Conservation (phyloP, 2,113 vertebrate species). For the Cervus canadensis region DNA sequence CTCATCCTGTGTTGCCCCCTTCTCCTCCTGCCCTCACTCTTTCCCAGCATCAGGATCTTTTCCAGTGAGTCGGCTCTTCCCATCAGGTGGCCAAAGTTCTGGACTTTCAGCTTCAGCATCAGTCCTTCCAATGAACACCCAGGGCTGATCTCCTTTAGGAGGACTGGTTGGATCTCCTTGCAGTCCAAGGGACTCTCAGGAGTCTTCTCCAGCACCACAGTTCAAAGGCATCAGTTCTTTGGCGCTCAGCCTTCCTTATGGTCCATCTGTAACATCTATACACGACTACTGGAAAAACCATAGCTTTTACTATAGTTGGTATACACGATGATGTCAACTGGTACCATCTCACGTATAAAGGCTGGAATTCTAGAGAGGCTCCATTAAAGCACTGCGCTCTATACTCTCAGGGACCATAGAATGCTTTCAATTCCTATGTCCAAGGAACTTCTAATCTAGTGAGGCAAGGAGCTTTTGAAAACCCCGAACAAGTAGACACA, state of each 20-base stretch:
- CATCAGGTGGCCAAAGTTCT: not conserved
- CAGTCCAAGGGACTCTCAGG: not conserved
- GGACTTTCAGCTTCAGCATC: not conserved
- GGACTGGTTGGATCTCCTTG: not conserved
- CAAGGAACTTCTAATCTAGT: not conserved
- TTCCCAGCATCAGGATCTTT: not conserved
- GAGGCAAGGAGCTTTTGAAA: not conserved
- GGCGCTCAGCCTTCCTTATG: not conserved
- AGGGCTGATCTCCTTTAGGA: not conserved
- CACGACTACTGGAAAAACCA: accelerated
- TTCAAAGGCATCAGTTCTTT: not conserved
- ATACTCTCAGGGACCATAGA: too few species aligned
- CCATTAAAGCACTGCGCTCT: accelerated
- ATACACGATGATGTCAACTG: accelerated
- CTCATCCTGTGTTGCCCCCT: not conserved
- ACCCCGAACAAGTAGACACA: not conserved
- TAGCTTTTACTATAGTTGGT: not conserved
- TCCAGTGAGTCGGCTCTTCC: accelerated
- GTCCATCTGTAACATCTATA: accelerated
- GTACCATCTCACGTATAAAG: accelerated
- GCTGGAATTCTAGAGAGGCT: accelerated
- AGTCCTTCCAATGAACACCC: not conserved
- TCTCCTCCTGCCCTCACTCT: not conserved
- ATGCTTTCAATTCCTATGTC: not conserved
- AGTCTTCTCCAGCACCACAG: not conserved